Percentiles rank a stretch among this genome's conserved stretches.
Conservation (phyloP, 2,888 invertebrate species). For the Acrobasis suavella region DNA sequence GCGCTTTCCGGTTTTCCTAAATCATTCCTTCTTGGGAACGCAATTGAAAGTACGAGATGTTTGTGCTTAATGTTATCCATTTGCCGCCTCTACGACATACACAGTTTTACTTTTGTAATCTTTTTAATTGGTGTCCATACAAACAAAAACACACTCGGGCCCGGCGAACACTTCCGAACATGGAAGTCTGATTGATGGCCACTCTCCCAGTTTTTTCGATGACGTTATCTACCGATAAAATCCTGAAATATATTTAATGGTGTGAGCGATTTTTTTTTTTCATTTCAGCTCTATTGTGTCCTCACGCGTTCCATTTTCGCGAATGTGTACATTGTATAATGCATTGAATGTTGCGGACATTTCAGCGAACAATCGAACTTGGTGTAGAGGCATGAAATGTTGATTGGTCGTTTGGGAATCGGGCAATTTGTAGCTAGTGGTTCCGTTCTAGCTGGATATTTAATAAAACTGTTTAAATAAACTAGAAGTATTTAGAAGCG, state of each 20-base stretch:
- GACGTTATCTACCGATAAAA: constrained; percentile 51
- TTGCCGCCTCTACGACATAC: background rate
- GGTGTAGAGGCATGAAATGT: background rate
- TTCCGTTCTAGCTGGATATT: background rate
- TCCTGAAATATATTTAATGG: constrained; percentile 45
- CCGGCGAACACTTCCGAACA: constrained; percentile 12
- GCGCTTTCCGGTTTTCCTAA: too few relatives aligned
- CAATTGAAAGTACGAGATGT: too few relatives aligned
- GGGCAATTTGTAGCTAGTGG: background rate
- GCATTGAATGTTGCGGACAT: background rate
- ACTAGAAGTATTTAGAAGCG: too few relatives aligned
- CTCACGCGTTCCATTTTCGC: constrained; percentile 14
- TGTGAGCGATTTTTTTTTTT: constrained; percentile 43
- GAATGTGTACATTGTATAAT: constrained; percentile 6
- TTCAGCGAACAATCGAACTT: background rate
- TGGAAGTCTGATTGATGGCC: constrained; percentile 52
- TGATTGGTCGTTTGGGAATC: constrained; percentile 2
- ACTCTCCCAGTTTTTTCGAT: constrained; percentile 46
- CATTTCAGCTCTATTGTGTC: constrained; percentile 38
- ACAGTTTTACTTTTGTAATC: background rate
- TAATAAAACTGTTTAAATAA: too few relatives aligned
- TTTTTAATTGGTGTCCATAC: background rate
- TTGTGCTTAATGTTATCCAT: background rate
- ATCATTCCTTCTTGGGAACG: too few relatives aligned
- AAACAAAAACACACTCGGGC: constrained; percentile 17